These are phyloP conservation scores for Darevskia mixta DNA, from an alignment of 2,797 vertebrate species.

Conservation along the genomic window DNA sequence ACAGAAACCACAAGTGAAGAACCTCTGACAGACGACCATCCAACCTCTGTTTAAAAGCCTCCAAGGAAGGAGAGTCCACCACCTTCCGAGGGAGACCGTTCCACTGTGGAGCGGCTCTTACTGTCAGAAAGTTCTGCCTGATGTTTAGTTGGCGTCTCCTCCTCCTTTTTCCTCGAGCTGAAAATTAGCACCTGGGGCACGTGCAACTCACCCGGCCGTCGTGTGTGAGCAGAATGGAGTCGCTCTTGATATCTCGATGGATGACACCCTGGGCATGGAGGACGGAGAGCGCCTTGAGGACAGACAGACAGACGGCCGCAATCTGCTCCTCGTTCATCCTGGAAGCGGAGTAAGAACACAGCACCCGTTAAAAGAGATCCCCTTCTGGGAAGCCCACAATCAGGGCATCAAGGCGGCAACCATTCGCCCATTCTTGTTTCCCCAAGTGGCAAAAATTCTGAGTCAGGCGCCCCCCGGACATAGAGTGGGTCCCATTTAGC, in stretches of 20 bases:
- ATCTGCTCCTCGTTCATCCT: conserved; percentile 99
- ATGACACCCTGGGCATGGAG: conserved; percentile 95
- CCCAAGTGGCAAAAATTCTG: not conserved
- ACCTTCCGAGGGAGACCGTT: no score
- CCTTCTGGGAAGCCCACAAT: not conserved
- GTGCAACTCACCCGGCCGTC: conserved; percentile 87
- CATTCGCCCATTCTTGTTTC: not conserved
- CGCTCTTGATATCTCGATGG: conserved; percentile 97
- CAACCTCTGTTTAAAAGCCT: no score
- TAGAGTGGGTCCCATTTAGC: not conserved
- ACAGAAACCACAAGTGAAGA: no score
- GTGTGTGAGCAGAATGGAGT: conserved; percentile 96
- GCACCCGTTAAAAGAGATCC: not conserved
- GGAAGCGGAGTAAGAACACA: not conserved
- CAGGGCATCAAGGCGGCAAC: not conserved
- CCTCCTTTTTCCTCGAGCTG: no score
- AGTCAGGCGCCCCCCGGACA: not conserved
- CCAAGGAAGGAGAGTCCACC: no score
- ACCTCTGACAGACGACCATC: no score
- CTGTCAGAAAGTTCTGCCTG: no score
- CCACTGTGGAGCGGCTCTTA: no score
- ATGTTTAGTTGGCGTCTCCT: no score
- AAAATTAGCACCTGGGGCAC: rapidly evolving
- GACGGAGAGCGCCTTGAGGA: conserved; percentile 90
- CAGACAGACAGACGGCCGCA: conserved; percentile 90